Evolutionary conservation across 1,140 invertebrate genomes (phyloP), one percentile per base, ranked within the genome.

Genomic region (Hestina assimilis): DNA sequence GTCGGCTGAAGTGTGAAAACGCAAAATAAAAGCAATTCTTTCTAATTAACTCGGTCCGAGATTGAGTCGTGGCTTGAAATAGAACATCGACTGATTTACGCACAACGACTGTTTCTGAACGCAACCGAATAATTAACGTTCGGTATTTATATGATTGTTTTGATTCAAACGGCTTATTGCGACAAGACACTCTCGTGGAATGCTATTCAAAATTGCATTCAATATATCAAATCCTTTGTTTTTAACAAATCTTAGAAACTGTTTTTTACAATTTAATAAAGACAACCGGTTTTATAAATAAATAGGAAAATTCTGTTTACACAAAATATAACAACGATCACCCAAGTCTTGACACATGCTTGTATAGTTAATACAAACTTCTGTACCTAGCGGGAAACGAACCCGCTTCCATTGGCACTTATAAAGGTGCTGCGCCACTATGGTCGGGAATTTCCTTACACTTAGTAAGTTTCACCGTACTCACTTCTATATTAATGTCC

Each of bases 1-100:
- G 60, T 51, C 59, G 43, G 63, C 56, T 72, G 73, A 75, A 80
- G 76, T 83, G 81, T 86, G 77, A 75, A 81, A 83, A 79, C 76
- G 79, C 77, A 72, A 86, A 86, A 87, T 87, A 87, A 87, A 84
- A 86, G 78, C 79, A 79, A 87, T 87, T 86, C 83, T 87, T 87
- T 87, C 78, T 87, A 87, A 86, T 87, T 87, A 87, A 76, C 80
- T 77, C 50, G 50, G 69, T 69, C 73, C 66, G 68, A 76, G 75
- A 79, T 80, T 75, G 73, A 75, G 72, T 59, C 68, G 72, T 60
- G 66, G 58, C 70, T 63, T 59, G 60, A 83, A 87, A 87, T 84
- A 87, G 79, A 69, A 73, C 72, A 65, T 59, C 65, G 69, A 45
- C 72, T 86, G 78, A 83, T 85, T 85, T 85, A 85, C 75, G 71